Base-by-base conservation (phyloP, 2,113 vertebrate genomes). In the Montifringilla adamsi region DNA sequence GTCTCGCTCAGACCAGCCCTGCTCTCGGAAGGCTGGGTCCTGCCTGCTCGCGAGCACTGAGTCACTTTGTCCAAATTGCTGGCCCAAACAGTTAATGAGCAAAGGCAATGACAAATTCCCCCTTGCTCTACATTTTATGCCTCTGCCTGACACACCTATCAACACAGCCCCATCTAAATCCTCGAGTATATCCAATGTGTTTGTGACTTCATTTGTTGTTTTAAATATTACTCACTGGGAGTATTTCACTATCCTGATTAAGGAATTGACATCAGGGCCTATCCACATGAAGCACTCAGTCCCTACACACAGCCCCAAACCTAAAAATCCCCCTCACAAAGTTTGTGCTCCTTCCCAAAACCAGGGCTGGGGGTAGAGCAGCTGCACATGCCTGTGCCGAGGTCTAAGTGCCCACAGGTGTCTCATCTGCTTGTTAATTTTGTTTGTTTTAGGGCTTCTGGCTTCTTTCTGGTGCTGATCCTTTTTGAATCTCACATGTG, bases 71-170 rank as follows among this genome's bases (percentile, higher is more conserved):
- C 70, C 78, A 31, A 78, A 66, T 27, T 83, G 56, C 63, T 81
- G 87, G 33, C 76, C 64, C 72, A 31, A 79, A 78, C 0, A 2
- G 12, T 31, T 79, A 26, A 73, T 31, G 69, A 81, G 39, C 31
- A 15, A 62, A 93, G 52, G 83, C 52, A 27, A 53, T 95, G 93
- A 95, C 84, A 75, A 94, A 88, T 85, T 87, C 79, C 81, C 63
- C 63, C 87, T 94, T 96, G 50, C 33, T 91, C 77, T 78, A 85
- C 46, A 77, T 74, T 63, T 77, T 78, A 46, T 73, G 64, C 68
- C 33, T 87, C 72, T 86, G 59, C 46, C 58, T 6, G 78, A 59
- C 84, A 85, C 84, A 46, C 78, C 82, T 82, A 28, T 73, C 3
- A 2, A 46, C 1, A 15, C 28, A 70, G 63, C 39, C 27, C 22